These are phyloP conservation scores for Crypturellus undulatus DNA, from an alignment of 2,113 vertebrate genomes.

Conservation along the genomic window DNA sequence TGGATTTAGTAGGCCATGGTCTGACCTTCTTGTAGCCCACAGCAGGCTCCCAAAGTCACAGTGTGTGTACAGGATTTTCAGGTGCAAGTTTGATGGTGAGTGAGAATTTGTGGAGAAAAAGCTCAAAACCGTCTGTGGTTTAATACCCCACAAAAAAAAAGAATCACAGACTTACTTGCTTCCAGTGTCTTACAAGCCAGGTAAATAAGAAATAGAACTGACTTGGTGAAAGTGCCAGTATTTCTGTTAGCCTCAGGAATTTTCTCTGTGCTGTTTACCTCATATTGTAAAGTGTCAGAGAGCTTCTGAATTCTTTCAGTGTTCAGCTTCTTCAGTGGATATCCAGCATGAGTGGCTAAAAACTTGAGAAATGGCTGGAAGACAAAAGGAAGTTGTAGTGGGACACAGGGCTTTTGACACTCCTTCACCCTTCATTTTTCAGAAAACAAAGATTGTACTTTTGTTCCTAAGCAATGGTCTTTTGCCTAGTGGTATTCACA, in stretches of 20 bases:
- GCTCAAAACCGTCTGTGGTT: background rate
- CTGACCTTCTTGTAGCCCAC: background rate
- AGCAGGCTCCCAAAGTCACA: background rate
- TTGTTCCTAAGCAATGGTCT: background rate
- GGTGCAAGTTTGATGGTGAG: background rate
- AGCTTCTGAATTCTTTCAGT: constrained; percentile 44
- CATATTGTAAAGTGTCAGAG: constrained; percentile 60
- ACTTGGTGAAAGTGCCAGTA: background rate
- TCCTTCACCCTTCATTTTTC: background rate
- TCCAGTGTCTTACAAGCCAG: background rate
- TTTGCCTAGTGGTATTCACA: background rate
- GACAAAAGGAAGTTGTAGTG: background rate
- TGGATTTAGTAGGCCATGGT: background rate
- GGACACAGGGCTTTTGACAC: background rate
- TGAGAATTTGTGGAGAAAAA: background rate
- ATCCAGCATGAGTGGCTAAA: constrained; percentile 61
- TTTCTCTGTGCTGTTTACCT: constrained; percentile 53
- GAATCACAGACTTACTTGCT: background rate
- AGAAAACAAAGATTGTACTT: background rate
- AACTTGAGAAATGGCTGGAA: constrained; percentile 67
- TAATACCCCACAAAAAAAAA: background rate
- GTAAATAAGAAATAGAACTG: background rate
- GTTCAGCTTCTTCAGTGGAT: constrained; percentile 23
- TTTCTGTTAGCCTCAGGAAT: background rate
- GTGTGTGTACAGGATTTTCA: background rate